Base-by-base conservation (phyloP, 2,113 vertebrate genomes). In the Thalassarche chlororhynchos region DNA sequence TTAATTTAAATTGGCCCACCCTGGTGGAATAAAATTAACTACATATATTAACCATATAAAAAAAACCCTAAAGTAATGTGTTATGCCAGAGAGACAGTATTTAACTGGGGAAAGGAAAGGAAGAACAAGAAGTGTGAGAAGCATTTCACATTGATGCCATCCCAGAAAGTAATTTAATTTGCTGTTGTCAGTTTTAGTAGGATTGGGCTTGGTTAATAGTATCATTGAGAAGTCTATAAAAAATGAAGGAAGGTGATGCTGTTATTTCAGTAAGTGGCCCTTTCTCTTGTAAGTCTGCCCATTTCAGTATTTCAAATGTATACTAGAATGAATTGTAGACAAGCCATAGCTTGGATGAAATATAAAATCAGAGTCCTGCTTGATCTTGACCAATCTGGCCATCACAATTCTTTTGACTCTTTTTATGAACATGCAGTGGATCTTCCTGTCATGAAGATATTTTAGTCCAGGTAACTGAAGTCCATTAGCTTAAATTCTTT, bases 51-150 rank as follows among this genome's bases (percentile, higher is more conserved):
- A 54, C 58, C 6, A 10, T 79, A 17, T 46, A 7, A 64, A 64
- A 55, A 61, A 47, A 34, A 17, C 1, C 1, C 54, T 36, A 3
- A 38, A 70, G 18, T 52, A 4, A 2, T 52, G 4, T 52, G 2
- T 60, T 74, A 4, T 74, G n/a, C 44, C 38, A 80, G 51, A 34
- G 10, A 34, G 10, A 38, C 8, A 9, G 28, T 80, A 32, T 78
- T 74, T 66, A 83, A 78, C 40, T 42, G 29, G 4, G 10, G 29
- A 68, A 47, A 68, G 47, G 20, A 81, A 57, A 46, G 55, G 42
- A 80, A 69, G 62, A 80, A 31, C 7, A 15, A 47, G 23, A 29
- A 69, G 23, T 25, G 28, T 46, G 68, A 86, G 51, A 84, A 86
- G n/a, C 42, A 20, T 8, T 93, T 94, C 57, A 58, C 5, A 3